Conservation (phyloP, 2,797 vertebrate genomes). For the Anguilla pacifica region DNA sequence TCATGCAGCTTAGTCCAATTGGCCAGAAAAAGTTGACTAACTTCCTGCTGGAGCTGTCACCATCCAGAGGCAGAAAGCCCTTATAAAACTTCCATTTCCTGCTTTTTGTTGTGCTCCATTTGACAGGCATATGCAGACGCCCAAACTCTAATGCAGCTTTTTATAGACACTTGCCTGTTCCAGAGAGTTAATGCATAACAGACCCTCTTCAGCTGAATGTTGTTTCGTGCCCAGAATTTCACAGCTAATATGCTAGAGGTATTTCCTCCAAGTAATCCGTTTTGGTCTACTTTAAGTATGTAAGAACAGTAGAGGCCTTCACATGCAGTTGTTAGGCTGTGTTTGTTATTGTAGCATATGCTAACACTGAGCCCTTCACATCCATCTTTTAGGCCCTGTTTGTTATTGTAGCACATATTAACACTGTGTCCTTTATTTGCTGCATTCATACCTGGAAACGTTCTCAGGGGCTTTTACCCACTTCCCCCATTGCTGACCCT, state of each 20-base stretch:
- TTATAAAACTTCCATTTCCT: constrained; percentile 39
- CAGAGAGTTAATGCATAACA: constrained; percentile 16
- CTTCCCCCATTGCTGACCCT: not conserved
- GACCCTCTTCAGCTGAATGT: not conserved
- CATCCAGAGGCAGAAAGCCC: constrained; percentile 29
- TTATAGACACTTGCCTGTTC: not conserved
- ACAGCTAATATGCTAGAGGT: not conserved
- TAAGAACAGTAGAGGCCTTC: not conserved
- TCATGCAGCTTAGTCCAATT: constrained; percentile 39
- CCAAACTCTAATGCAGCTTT: not conserved
- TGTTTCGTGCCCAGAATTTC: not conserved
- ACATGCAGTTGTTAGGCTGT: not conserved
- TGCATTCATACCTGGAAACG: not conserved
- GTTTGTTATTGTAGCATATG: not conserved
- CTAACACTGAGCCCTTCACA: constrained; percentile 3
- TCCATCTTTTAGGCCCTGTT: not conserved
- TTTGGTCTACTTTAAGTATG: not conserved
- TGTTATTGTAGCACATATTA: not conserved
- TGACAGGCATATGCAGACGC: not conserved
- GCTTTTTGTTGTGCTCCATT: constrained; percentile 23
- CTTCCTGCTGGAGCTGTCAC: constrained; percentile 37
- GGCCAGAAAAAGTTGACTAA: constrained; percentile 30
- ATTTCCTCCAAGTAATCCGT: not conserved
- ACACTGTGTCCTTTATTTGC: not conserved
- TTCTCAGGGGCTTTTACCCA: not conserved